These are phyloP conservation scores for Pampusana beccarii DNA, from an alignment of 2,113 vertebrate genomes.

Conservation along the genomic window DNA sequence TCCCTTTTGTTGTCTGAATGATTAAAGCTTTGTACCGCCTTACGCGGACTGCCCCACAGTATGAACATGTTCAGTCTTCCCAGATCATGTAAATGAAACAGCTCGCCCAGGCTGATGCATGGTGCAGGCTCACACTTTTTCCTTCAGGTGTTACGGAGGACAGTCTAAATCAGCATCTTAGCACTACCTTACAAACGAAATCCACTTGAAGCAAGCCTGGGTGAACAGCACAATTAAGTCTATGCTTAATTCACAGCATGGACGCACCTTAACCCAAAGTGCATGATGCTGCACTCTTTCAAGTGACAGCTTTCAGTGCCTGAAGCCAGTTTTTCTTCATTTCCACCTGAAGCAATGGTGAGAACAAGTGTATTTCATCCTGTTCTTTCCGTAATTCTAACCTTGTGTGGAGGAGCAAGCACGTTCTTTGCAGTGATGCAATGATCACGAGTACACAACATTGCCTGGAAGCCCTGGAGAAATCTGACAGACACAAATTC, in stretches of 20 bases:
- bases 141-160: not conserved
- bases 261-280: not conserved
- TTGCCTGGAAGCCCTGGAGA: not conserved
- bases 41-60: fast-evolving
- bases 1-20: not conserved
- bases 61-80: not conserved
- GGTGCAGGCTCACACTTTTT: not conserved
- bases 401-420: not conserved
- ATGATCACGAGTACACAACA: not conserved
- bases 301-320: not conserved
- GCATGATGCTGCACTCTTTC: not conserved
- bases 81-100: not conserved
- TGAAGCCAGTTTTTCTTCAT: not conserved
- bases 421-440: not conserved
- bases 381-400: not conserved
- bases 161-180: not conserved
- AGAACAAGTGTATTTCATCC: not conserved
- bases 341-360: not conserved
- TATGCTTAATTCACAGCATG: not conserved
- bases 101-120: not conserved
- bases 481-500: not conserved
- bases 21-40: not conserved
- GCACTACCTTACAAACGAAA: not conserved
- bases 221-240: not conserved
- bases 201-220: not conserved